Base-by-base conservation (phyloP, 30 jellyfish, hydroid and myxozoan species). In the Aurelia coerulea region DNA sequence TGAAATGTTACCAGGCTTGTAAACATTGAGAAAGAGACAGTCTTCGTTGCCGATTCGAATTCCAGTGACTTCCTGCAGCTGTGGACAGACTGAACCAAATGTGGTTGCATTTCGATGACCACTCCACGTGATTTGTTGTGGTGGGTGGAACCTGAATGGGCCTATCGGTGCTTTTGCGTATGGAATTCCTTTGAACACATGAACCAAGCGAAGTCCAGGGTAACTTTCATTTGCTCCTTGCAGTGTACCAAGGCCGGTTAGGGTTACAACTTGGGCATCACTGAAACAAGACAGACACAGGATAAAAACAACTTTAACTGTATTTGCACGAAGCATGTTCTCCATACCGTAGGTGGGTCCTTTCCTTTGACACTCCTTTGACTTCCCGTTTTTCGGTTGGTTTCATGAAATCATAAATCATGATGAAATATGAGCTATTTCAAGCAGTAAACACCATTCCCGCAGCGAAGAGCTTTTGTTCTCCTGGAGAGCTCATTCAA, bases 121-220 rank as follows among this genome's bases (percentile, higher is more conserved):
- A 4, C 75, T 81, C 83, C 83, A 69, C 65, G 50, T 31, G 16
- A 52, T 69, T 13, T 54, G 16, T 31, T 81, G 56, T 13, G 91
- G 91, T 29, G 91, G 73, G 50, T 65, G 52, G 68, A 68, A 68
- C 37, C 91, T 73, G 31, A 81, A 62, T 12, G 59, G 49, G 39
- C 91, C 91, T 41, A 81, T 35, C 16, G 91, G 91, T 37, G 91
- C 62, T 51, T 81, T 62, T 31, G 91, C 91, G 46, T 17, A 81
- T 10, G 91, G 91, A 18, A 81, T 69, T 11, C 83, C 83, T 53
- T 56, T 68, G 54, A 66, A 81, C n/a, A 52, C 49, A 18, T 81
- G 76, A 10, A 46, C 83, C 4, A 19, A 34, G 19, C 46, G 3
- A 4, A 46, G 8, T 46, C 56, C 56, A 46, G 56, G 56, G 56